These are phyloP conservation scores for Coregonus clupeaformis DNA, from an alignment of 2,113 vertebrate species.

Conservation along the genomic window DNA sequence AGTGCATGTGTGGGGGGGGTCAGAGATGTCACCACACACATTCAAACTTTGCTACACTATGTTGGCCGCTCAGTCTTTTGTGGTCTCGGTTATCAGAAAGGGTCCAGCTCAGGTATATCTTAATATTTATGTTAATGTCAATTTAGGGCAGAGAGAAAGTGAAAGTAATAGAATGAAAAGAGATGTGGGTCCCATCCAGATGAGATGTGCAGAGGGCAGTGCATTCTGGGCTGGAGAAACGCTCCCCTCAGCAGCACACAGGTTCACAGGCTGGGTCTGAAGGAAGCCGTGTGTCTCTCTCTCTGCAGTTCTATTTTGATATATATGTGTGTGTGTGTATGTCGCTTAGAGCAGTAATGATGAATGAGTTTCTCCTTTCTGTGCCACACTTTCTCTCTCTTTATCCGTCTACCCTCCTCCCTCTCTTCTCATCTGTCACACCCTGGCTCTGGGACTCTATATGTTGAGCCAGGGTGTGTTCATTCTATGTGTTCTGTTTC, in stretches of 20 bases:
- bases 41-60: background rate
- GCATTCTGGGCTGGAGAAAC: background rate
- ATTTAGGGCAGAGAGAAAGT: too few relatives aligned
- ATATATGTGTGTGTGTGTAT: slow-evolving; percentile 17
- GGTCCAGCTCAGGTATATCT: too few relatives aligned
- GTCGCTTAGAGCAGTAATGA: slow-evolving; percentile 15
- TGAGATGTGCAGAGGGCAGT: background rate
- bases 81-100: too few relatives aligned
- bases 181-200: background rate
- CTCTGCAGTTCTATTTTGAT: too few relatives aligned
- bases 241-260: background rate
- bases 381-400: slow-evolving; percentile 8
- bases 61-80: too few relatives aligned
- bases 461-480: too few relatives aligned
- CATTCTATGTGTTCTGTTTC: too few relatives aligned
- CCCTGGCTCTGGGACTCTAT: too few relatives aligned
- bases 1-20: too few relatives aligned
- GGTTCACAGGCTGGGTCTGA: slow-evolving; percentile 16
- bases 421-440: too few relatives aligned
- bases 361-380: slow-evolving; percentile 35
- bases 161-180: background rate
- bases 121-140: too few relatives aligned
- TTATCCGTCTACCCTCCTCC: background rate
- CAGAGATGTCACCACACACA: background rate
- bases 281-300: too few relatives aligned